These are phyloP conservation scores for Masticophis lateralis DNA, from an alignment of 2,797 vertebrate genomes.

Conservation along the genomic window DNA sequence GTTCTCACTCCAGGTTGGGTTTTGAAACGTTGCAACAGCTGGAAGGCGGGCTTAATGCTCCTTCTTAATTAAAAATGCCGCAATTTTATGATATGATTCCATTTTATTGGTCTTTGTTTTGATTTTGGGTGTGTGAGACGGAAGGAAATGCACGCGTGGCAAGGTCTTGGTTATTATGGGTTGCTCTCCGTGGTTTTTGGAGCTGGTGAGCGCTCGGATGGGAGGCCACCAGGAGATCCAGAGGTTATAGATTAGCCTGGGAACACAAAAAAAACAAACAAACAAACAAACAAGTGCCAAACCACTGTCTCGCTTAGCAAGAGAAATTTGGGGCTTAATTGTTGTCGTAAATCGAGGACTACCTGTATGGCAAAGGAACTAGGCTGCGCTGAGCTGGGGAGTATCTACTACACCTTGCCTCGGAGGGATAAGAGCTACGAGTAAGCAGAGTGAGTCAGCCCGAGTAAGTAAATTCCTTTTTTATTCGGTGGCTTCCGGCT, in stretches of 20 bases:
- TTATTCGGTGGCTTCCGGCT: background rate
- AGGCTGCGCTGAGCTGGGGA: background rate
- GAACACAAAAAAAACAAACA: background rate
- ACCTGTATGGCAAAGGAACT: background rate
- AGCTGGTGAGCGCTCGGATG: background rate
- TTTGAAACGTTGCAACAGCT: background rate
- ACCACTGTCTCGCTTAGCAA: background rate
- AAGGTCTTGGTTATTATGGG: background rate
- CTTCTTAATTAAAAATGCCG: background rate
- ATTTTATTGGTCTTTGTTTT: background rate
- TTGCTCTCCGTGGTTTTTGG: background rate
- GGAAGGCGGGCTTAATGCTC: background rate
- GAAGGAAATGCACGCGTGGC: background rate
- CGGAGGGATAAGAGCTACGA: background rate
- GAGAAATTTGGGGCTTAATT: background rate
- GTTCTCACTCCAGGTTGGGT: background rate
- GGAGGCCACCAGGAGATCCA: background rate
- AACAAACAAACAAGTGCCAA: background rate
- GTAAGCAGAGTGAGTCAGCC: background rate
- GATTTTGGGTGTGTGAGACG: fast-evolving
- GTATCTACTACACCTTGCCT: background rate
- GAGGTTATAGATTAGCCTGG: background rate
- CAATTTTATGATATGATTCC: background rate
- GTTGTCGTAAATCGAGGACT: background rate
- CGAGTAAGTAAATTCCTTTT: background rate